These are phyloP conservation scores for Buphagus erythrorhynchus DNA, from an alignment of 2,797 vertebrate genomes.

Conservation along the genomic window DNA sequence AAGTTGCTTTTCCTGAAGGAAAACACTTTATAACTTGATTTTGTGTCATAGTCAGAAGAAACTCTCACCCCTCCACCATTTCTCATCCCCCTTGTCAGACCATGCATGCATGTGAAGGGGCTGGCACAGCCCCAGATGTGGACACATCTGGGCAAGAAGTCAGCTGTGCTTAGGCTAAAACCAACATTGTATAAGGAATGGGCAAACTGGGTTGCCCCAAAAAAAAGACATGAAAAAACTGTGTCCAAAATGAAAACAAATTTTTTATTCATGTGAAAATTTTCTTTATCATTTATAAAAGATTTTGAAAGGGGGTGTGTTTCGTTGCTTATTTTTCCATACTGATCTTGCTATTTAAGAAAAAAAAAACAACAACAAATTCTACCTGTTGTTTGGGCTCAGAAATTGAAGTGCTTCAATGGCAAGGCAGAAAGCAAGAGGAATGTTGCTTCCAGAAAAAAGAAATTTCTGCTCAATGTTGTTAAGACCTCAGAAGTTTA, in stretches of 20 bases:
- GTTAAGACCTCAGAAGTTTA: not conserved
- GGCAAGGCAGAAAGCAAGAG: not conserved
- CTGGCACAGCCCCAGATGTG: not conserved
- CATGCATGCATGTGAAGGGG: no score
- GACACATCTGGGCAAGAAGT: not conserved
- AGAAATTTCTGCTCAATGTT: fast-evolving
- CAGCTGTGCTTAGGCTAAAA: not conserved
- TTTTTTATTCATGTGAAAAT: not conserved
- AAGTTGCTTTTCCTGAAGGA: not conserved
- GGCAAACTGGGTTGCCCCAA: not conserved
- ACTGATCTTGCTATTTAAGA: not conserved
- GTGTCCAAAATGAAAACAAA: not conserved
- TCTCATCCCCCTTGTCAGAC: not conserved
- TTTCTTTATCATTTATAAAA: not conserved
- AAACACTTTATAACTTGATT: not conserved
- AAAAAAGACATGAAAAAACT: not conserved
- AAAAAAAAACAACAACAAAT: not conserved
- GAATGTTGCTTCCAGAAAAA: fast-evolving
- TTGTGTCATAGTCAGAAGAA: not conserved
- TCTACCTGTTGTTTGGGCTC: not conserved
- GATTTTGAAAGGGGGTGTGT: not conserved
- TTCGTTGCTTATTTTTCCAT: not conserved
- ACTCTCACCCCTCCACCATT: fast-evolving
- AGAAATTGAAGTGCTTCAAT: not conserved
- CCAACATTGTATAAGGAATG: not conserved